Evolutionary conservation across 2,797 vertebrate species (phyloP), one percentile per base, ranked within the genome.

Genomic region (Nannoperca australis): DNA sequence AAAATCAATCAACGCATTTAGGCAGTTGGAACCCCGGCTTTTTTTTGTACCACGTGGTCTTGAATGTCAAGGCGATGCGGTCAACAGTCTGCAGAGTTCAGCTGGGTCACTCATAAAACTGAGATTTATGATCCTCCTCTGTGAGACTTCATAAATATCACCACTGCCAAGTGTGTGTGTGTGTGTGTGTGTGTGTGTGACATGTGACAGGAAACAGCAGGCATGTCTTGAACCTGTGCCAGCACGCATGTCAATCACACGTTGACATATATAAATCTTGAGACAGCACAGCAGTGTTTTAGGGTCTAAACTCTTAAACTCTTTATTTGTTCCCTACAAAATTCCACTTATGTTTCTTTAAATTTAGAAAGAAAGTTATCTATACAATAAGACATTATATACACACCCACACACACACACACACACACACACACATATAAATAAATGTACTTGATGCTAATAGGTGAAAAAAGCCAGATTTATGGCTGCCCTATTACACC

Each of bases 71-170:
- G 59, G 77, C 70, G 32, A 36, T 7, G 66, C 20, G 68, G 89
- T 86, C 82, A 65, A 34, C 72, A 53, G 76, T 78, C 77, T 55
- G 74, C 70, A 27, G 79, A 50, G 80, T 78, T 81, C 77, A 76
- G 51, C 70, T 38, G 72, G 67, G 72, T n/a, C 18, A 1, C 59
- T 84, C 72, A 75, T 88, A 87, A 91, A 89, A 66, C 38, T 0
- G 36, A 59, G 85, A 91, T 91, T 91, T 91, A 89, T 14, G 66
- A 73, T 64, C 76, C 17, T 68, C 73, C 45, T 60, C 73, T 14
- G 71, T 2, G 70, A 64, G 74, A 58, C 72, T 81, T 78, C 59
- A 64, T 68, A 86, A 84, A 86, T 81, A 76, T 82, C 85, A 85
- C 73, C 72, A 15, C 65, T 17, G 11, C 11, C 5, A 11, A 49